Evolutionary conservation across 1,140 invertebrate genomes (phyloP).

Genomic region (Rhagoletis pomonella): DNA sequence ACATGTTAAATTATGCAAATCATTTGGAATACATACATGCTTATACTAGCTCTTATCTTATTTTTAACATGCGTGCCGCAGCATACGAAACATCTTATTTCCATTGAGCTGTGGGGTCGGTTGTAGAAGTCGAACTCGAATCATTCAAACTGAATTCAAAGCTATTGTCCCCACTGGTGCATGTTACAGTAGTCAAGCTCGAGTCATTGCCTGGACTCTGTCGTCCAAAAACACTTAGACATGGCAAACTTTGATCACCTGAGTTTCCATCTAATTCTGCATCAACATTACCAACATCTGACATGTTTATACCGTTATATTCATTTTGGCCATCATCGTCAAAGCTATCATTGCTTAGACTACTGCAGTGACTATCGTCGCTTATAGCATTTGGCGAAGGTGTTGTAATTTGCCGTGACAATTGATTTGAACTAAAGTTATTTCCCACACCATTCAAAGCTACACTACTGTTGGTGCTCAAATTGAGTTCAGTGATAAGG

Average conservation of each 20-base stretch:
- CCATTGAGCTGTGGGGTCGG: constrained; percentile 30
- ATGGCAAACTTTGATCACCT: constrained; percentile 64
- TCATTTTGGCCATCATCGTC: constrained; percentile 50
- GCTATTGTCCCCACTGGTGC: constrained; percentile 71
- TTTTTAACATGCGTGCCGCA: neutral
- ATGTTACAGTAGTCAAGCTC: constrained; percentile 70
- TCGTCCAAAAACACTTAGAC: constrained; percentile 67
- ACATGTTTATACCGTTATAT: neutral
- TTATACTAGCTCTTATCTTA: neutral
- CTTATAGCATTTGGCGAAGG: constrained; percentile 26
- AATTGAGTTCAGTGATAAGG: constrained; percentile 68
- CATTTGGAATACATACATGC: constrained; percentile 12
- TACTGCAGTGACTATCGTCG: constrained; percentile 59
- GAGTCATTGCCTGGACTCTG: constrained; percentile 70
- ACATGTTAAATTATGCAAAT: neutral
- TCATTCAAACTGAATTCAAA: constrained; percentile 69
- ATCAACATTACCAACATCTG: constrained; percentile 45
- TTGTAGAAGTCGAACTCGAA: constrained; percentile 70
- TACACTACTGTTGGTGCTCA: constrained; percentile 58
- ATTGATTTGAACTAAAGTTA: neutral
- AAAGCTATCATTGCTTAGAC: constrained; percentile 63
- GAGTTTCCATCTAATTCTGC: constrained; percentile 56
- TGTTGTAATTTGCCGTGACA: neutral
- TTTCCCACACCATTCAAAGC: neutral
- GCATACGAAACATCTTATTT: neutral